A percentile compares a stretch with the other conserved stretches of the same genome.
These are phyloP conservation scores for Hybos culiciformis DNA, from an alignment of 2,888 invertebrate genomes.

Conservation along the genomic window DNA sequence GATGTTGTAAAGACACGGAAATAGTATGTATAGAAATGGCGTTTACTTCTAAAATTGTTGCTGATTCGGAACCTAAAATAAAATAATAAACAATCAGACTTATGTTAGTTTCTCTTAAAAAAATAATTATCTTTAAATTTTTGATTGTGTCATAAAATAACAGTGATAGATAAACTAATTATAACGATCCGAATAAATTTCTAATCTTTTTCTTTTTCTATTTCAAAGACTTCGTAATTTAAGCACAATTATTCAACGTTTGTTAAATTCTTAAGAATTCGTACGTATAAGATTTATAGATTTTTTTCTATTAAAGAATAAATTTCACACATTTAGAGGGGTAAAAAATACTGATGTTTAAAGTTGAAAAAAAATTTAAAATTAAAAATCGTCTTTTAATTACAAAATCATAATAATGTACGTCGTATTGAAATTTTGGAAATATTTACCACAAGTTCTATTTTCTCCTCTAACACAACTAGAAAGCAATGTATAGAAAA, in stretches of 20 bases:
- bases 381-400: background rate
- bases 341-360: no score
- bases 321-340: no score
- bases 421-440: no score
- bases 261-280: background rate
- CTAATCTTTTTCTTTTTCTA: no score
- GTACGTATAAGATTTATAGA: background rate
- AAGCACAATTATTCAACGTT: no score
- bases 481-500: constrained; percentile 77
- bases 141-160: no score
- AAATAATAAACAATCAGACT: no score
- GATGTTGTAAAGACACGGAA: constrained; percentile 83
- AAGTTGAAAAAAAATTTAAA: background rate
- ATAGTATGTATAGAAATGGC: constrained; percentile 82
- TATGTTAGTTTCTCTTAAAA: no score
- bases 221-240: no score
- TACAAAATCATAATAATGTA: background rate
- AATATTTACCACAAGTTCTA: constrained; percentile 50
- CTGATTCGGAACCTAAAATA: constrained; percentile 35
- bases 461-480: constrained; percentile 78
- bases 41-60: constrained; percentile 81
- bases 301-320: background rate
- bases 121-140: no score
- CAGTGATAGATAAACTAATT: no score
- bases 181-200: no score